phyloP scores from a whole-genome alignment of 2,888 invertebrate genomes.

The Chaetogeoica ovagalla region DNA sequence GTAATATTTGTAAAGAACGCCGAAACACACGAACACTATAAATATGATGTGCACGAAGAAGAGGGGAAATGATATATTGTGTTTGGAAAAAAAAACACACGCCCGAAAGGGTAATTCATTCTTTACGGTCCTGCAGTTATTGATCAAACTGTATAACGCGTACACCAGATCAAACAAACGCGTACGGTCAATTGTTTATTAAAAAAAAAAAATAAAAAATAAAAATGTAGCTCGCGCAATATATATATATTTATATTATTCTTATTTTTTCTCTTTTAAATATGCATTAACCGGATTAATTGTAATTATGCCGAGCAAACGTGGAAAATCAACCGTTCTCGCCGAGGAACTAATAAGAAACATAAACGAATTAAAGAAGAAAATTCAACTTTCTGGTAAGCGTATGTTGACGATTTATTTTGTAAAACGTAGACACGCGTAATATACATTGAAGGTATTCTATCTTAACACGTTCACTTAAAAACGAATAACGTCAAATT shows the following conservation, averaged over 20 bases:
- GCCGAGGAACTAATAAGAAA: conserved; percentile 65
- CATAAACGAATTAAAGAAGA: conserved; percentile 82
- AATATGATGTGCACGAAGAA: background rate
- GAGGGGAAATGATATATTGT: background rate
- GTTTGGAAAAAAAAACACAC: background rate
- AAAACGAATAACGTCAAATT: no score
- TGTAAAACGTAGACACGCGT: background rate
- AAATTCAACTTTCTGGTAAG: conserved; percentile 71
- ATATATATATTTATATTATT: background rate
- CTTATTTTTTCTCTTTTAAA: no score
- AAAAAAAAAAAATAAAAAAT: no score
- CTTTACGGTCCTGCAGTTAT: conserved; percentile 17
- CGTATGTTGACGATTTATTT: background rate
- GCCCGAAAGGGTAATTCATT: conserved; percentile 10
- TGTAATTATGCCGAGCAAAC: conserved; percentile 34
- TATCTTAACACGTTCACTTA: no score
- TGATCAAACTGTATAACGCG: conserved; percentile 23
- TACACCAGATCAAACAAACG: conserved; percentile 6
- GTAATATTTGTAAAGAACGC: background rate
- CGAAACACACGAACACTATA: background rate
- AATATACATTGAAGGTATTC: no score
- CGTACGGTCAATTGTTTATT: background rate
- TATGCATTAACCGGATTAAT: background rate
- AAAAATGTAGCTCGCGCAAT: background rate
- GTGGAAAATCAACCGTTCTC: conserved; percentile 22